Base-by-base conservation (phyloP, 2,888 invertebrate genomes). In the Tribolium freemani region DNA sequence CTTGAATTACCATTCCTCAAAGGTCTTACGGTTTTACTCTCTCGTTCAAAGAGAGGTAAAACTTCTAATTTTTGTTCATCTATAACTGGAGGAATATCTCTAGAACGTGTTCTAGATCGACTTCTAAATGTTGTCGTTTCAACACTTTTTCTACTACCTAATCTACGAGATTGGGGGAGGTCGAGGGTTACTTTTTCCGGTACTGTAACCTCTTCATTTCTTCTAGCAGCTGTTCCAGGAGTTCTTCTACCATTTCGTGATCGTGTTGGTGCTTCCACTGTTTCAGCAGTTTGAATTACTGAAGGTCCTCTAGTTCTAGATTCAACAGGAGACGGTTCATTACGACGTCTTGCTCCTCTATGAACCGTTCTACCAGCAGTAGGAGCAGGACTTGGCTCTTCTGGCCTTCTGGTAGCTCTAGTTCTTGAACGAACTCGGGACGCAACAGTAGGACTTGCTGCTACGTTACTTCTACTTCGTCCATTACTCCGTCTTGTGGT, bases 41-140 rank as follows among this genome's bases (percentile, higher is more conserved):
- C 86, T 13, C 77, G 78, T 79, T 85, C 86, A 70, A 86, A 86
- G 56, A 86, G 78, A 3, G 86, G 86, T 10, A 86, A 76, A 0
- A 86, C 85, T 80, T 86, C 86, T 21, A 86, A 69, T 76, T 86
- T 85, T 38, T 80, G 77, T 76, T 86, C 85, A 51, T 86, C 84
- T 38, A 85, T 78, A 46, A 80, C 70, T 26, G 79, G 80, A 8
- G 83, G 80, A 30, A 76, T 76, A 9, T 81, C 80, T 67, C 83
- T 76, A 3, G 82, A 78, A 13, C 73, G 67, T 9, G 60, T 13
- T 16, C 71, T 70, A 6, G 54, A 38, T 8, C 71, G 50, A 57
- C 54, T 50, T 50, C 64, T 69, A 57, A 11, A 26, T 3, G 60
- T 60, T 38, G 69, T 61, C 2, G 60, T 11, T 21, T 70, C 69